These are phyloP conservation scores for Camelus bactrianus DNA, from an alignment of 2,113 vertebrate species.

Conservation along the genomic window DNA sequence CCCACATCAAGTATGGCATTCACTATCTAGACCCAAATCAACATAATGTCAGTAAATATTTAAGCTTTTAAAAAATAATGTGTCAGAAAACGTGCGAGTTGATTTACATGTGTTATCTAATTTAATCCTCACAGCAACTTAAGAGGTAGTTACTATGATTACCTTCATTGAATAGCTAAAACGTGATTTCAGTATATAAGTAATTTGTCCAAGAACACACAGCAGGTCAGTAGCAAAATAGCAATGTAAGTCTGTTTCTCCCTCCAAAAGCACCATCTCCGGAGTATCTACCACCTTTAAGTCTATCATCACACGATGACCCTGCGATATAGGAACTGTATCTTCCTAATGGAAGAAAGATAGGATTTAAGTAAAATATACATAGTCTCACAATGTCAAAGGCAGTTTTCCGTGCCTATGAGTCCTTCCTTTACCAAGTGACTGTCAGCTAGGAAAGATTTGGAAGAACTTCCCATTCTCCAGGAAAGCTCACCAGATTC, in stretches of 20 bases:
- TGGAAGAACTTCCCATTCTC: background rate
- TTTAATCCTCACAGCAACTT: background rate
- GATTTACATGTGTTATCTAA: background rate
- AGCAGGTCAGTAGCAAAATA: background rate
- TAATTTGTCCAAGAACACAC: background rate
- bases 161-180: background rate
- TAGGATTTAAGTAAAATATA: background rate
- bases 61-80: background rate
- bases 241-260: background rate
- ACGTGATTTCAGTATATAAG: background rate
- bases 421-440: background rate
- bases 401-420: background rate
- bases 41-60: background rate
- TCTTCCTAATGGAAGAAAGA: background rate
- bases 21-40: background rate
- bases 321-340: background rate
- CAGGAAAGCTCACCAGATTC: background rate
- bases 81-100: background rate
- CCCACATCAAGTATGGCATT: background rate
- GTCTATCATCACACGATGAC: background rate
- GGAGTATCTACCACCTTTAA: background rate
- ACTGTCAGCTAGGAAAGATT: background rate
- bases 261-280: background rate
- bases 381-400: background rate
- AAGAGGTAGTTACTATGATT: background rate